Percentiles rank a stretch among this genome's conserved stretches.
Evolutionary conservation across 1,140 invertebrate genomes (phyloP).

Genomic region (Drosophila simulans): DNA sequence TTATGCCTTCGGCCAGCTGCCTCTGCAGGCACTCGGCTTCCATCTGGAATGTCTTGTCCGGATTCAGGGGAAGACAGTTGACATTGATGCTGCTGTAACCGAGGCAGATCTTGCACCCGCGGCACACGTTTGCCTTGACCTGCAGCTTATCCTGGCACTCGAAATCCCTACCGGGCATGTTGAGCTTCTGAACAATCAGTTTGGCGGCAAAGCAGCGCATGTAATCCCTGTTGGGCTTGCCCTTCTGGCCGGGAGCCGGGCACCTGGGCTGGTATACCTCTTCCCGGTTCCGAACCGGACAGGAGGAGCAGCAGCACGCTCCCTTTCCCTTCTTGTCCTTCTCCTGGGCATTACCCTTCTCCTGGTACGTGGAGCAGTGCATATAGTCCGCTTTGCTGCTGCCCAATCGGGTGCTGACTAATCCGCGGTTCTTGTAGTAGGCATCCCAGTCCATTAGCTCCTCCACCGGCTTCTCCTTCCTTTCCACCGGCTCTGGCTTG

Average conservation of each 20-base stretch:
- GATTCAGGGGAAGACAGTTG: conserved; percentile 44
- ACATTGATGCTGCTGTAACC: conserved; percentile 50
- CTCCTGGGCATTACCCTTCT: neutral
- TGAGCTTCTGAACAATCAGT: conserved; percentile 46
- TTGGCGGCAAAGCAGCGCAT: conserved; percentile 43
- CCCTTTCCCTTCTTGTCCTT: conserved; percentile 28
- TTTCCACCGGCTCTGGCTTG: neutral
- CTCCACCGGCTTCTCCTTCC: conserved; percentile 13
- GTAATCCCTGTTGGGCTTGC: conserved; percentile 12
- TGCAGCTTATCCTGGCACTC: conserved; percentile 21
- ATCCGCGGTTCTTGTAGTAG: conserved; percentile 38
- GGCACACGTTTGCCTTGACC: conserved; percentile 36
- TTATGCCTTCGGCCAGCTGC: conserved; percentile 52
- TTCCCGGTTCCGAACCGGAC: conserved; percentile 9
- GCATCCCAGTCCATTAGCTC: conserved; percentile 18
- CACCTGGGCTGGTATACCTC: conserved; percentile 8
- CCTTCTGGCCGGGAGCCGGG: conserved; percentile 43
- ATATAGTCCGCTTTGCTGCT: conserved; percentile 47
- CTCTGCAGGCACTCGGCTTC: conserved; percentile 44
- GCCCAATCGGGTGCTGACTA: conserved; percentile 27
- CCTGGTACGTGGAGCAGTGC: conserved; percentile 37
- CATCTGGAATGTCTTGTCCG: conserved; percentile 34
- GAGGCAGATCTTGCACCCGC: conserved; percentile 37
- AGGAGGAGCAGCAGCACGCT: conserved; percentile 48
- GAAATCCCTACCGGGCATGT: conserved; percentile 63